phyloP scores from a whole-genome alignment of 1,140 invertebrate genomes.

The Stegodyphus dumicola region DNA sequence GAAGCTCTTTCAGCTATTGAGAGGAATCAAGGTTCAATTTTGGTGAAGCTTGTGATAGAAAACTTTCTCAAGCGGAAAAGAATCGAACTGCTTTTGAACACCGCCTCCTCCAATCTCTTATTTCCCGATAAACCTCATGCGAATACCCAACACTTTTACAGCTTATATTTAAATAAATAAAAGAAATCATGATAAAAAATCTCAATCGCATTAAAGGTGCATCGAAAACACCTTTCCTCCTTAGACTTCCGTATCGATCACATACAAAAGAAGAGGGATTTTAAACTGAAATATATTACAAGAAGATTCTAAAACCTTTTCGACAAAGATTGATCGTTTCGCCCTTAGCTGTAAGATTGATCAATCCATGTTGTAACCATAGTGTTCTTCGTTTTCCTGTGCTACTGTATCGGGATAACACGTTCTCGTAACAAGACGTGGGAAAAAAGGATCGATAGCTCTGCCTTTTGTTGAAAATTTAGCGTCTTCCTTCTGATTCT shows the following conservation, averaged over 20 bases:
- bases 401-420: conserved; percentile 30
- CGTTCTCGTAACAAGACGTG: background rate
- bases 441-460: conserved; percentile 17
- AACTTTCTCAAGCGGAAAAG: too few relatives aligned
- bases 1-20: too few relatives aligned
- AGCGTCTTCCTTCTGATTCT: background rate
- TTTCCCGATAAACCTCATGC: too few relatives aligned
- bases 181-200: background rate
- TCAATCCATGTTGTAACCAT: conserved; percentile 43
- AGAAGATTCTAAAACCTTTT: conserved; percentile 3
- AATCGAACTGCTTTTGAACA: too few relatives aligned
- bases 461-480: conserved; percentile 33
- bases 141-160: too few relatives aligned
- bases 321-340: conserved; percentile 33
- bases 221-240: background rate
- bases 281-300: conserved; percentile 47
- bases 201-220: conserved; percentile 30
- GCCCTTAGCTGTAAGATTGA: conserved; percentile 25
- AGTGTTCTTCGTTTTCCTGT: conserved; percentile 2
- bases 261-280: conserved; percentile 1
- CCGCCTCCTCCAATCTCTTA: too few relatives aligned
- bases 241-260: background rate
- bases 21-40: too few relatives aligned
- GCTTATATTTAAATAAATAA: too few relatives aligned
- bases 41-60: too few relatives aligned